Conservation (phyloP, 2,797 vertebrate genomes). For the Girardinus metallicus region DNA sequence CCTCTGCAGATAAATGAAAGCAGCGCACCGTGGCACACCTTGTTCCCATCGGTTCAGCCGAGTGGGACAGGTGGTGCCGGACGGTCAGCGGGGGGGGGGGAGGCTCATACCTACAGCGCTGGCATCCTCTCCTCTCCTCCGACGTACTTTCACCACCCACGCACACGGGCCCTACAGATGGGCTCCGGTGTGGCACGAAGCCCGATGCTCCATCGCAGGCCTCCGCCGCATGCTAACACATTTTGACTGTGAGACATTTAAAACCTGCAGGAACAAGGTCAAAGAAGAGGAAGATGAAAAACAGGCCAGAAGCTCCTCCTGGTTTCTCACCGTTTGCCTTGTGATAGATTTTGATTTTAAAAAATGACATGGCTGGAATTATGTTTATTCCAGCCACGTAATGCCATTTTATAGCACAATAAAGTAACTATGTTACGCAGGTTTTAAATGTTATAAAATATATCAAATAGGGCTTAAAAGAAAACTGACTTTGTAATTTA, state of each 20-base stretch:
- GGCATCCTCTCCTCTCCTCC: slow-evolving; percentile 49
- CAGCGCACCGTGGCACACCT: slow-evolving; percentile 51
- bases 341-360: no score
- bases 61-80: slow-evolving; percentile 72
- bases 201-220: slow-evolving; percentile 45
- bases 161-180: slow-evolving; percentile 63
- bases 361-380: no score
- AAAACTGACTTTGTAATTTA: no score
- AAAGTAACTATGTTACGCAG: no score
- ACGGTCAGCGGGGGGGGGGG: slow-evolving; percentile 33
- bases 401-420: no score
- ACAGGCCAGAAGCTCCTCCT: not conserved
- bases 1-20: slow-evolving; percentile 61
- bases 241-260: slow-evolving; percentile 28
- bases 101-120: slow-evolving; percentile 52
- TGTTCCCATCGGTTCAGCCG: slow-evolving; percentile 61
- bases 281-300: slow-evolving; percentile 4
- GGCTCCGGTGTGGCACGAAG: slow-evolving; percentile 48
- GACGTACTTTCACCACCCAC: slow-evolving; percentile 62
- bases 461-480: no score
- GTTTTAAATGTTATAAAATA: no score
- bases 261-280: slow-evolving; percentile 33
- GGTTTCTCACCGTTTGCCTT: no score
- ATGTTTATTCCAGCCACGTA: no score
- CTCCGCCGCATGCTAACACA: slow-evolving; percentile 30